phyloP scores from a whole-genome alignment of 2,113 vertebrate species.

The Typhlomys cinereus region DNA sequence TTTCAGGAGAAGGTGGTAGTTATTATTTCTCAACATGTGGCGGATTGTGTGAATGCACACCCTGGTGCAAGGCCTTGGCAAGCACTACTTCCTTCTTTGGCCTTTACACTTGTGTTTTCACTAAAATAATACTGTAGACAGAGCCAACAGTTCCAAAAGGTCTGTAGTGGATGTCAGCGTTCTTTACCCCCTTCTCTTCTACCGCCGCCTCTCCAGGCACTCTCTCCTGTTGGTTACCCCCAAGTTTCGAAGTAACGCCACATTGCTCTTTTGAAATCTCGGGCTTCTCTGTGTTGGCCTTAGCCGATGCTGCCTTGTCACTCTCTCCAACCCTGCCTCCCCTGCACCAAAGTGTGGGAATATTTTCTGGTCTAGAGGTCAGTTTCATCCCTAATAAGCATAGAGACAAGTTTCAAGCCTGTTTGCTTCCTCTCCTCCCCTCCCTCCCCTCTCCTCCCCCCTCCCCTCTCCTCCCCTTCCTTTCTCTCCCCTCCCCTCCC shows the following conservation, averaged over 20 bases:
- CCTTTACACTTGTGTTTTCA: constrained; percentile 44
- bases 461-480: too few relatives aligned
- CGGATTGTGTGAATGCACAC: background rate
- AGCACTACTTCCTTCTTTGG: background rate
- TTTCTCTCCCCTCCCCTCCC: too few relatives aligned
- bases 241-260: background rate
- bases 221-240: constrained; percentile 14
- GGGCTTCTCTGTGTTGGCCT: background rate
- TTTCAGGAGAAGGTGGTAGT: background rate
- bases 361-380: background rate
- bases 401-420: background rate
- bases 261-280: background rate
- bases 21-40: constrained; percentile 18
- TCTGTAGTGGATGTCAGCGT: background rate
- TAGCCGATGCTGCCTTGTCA: too few relatives aligned
- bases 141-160: constrained; percentile 33
- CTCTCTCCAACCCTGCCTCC: background rate
- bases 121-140: background rate
- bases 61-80: background rate
- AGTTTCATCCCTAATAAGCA: background rate
- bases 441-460: too few relatives aligned
- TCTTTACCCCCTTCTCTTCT: background rate
- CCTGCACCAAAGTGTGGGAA: background rate
- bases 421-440: too few relatives aligned
- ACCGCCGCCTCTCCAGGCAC: background rate